Percentiles rank a stretch among this genome's conserved stretches.
Conservation (phyloP, 2,797 vertebrate genomes). For the Menidia menidia region DNA sequence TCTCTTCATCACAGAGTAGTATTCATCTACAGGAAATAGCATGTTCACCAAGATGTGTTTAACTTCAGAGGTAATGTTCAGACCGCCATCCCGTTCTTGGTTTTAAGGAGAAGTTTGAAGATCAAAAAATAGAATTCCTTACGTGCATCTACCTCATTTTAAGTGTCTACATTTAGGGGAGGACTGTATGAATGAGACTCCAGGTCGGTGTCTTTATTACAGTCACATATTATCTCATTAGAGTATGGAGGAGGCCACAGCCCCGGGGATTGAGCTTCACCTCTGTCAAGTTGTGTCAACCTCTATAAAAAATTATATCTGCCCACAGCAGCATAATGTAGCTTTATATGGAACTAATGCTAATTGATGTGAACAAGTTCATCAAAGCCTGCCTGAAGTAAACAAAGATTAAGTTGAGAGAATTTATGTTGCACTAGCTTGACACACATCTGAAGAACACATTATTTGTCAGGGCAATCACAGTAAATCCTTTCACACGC, state of each 20-base stretch:
- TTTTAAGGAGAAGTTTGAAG: constrained; percentile 42
- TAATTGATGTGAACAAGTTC: constrained; percentile 77
- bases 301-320: constrained; percentile 69
- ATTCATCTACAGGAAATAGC: constrained; percentile 75
- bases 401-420: constrained; percentile 53
- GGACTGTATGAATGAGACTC: constrained; percentile 21
- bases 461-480: constrained; percentile 55
- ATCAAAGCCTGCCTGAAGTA: constrained; percentile 50
- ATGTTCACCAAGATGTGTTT: constrained; percentile 63
- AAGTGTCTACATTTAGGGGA: constrained; percentile 21
- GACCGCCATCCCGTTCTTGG: constrained; percentile 44
- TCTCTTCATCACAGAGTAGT: constrained; percentile 64
- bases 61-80: constrained; percentile 55
- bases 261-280: constrained; percentile 52
- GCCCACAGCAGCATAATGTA: constrained; percentile 37
- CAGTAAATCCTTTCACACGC: constrained; percentile 52
- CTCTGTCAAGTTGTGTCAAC: constrained; percentile 69
- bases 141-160: background rate
- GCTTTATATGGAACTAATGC: constrained; percentile 48
- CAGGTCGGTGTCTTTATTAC: constrained; percentile 50
- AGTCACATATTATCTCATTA: constrained; percentile 59
- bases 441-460: constrained; percentile 64
- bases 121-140: constrained; percentile 5
- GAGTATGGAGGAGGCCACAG: constrained; percentile 41
- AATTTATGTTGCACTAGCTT: constrained; percentile 33